Evolutionary conservation across 2,797 vertebrate species (phyloP).

Genomic region (Tapera naevia): DNA sequence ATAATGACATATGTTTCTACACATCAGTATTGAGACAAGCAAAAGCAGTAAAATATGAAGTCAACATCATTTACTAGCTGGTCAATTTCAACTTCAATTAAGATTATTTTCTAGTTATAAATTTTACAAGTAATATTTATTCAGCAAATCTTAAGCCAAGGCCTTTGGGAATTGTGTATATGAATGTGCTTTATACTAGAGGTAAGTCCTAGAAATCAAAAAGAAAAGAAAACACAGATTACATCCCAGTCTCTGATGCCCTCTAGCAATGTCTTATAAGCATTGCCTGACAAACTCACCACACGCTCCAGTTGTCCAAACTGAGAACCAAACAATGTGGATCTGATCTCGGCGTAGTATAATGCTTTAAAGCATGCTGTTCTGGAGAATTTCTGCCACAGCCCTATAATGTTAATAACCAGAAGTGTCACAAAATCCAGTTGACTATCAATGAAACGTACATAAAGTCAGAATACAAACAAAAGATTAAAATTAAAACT

Average conservation of each 20-base stretch:
- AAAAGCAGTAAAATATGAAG: not conserved
- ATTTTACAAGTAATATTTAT: not conserved
- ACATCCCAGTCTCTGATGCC: not conserved
- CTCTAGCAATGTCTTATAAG: not conserved
- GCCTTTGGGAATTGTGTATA: not conserved
- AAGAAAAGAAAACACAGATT: not conserved
- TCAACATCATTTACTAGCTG: not conserved
- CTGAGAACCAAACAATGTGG: constrained; percentile 90
- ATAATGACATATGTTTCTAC: not conserved
- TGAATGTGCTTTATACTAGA: not conserved
- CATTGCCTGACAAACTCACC: constrained; percentile 80
- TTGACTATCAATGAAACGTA: constrained; percentile 5
- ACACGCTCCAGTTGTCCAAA: constrained; percentile 91
- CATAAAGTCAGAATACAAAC: not conserved
- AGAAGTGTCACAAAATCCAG: constrained; percentile 41
- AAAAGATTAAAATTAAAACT: not conserved
- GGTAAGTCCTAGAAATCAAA: not conserved
- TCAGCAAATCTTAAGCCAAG: not conserved
- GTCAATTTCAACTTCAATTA: not conserved
- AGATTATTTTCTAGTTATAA: not conserved
- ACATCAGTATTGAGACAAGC: not conserved
- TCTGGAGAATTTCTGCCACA: constrained; percentile 86
- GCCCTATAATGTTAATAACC: constrained; percentile 78
- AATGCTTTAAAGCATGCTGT: constrained; percentile 90
- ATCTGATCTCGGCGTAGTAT: constrained; percentile 85